Evolutionary conservation across 1,140 invertebrate species (phyloP), one percentile per base, ranked within the genome.

Genomic region (Andricus grossulariae): DNA sequence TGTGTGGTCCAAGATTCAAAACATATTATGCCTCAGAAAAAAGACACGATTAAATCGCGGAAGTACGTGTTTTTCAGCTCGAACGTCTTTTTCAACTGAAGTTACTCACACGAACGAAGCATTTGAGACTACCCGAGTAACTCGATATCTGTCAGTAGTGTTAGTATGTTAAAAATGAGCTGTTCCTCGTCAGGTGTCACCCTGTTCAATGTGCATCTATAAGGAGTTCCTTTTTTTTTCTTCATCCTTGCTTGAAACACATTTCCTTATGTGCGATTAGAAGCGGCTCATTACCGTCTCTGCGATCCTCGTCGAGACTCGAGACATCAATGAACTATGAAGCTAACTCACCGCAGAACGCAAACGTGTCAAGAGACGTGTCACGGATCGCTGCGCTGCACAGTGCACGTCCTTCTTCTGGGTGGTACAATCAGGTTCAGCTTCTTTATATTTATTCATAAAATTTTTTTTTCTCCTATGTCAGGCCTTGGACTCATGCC

Each of bases 221-320:
- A 76, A 72, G 75, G 74, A 81, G 76, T 76, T 21, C 39, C 6
- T 8, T 66, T 79, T 79, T n/a, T 83, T 80, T 79, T 80, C 76
- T 74, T 73, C 77, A 80, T 73, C 32, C 15, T 60, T 52, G 49
- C 15, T 60, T 52, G 49, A 51, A 16, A 71, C n/a, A 70, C 79
- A 82, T 82, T 85, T 80, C 81, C 60, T 83, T 82, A 80, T 80
- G 76, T 82, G 74, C 80, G 83, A 82, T 84, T 83, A 83, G 77
- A 77, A 78, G 80, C 77, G 78, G 79, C 73, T 82, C 85, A 85
- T 84, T 85, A 85, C 66, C 80, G 80, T 78, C 78, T 76, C 45
- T 51, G 32, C 75, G 74, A 78, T 55, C 75, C 76, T 76, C 78
- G 72, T 80, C 71, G 55, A 74, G 66, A 77, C 74, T 74, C 72